Base-by-base conservation (phyloP, 2,113 vertebrate genomes). In the Meles meles region DNA sequence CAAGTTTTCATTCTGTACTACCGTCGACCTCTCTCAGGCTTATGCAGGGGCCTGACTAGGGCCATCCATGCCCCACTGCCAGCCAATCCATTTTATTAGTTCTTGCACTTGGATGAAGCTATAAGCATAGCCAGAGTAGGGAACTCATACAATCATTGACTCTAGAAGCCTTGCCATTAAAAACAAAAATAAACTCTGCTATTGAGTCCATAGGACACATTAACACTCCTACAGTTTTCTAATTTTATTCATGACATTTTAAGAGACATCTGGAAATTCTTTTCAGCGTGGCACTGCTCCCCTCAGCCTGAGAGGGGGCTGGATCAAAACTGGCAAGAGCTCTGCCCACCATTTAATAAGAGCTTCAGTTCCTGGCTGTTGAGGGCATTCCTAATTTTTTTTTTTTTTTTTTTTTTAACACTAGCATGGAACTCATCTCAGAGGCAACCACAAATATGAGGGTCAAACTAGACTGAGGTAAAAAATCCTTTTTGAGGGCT, bases 201-300 rank as follows among this genome's bases (percentile, higher is more conserved):
- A 69, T 82, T 6, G 88, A 98, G 98, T 98, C 98, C 98, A 98
- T 95, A 98, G 98, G 98, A 98, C 98, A 98, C 98, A 97, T 80
- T 94, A 94, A 96, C 57, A 96, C 83, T 96, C 98, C 96, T 92
- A 89, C 82, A 85, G 74, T 85, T 98, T 98, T 96, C 89, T 89
- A 82, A 27, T 97, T 98, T 97, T 82, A 93, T 95, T 97, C 72
- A 72, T 85, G 95, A 92, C 42, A 17, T 97, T 98, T 91, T 90
- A 84, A 97, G 95, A 96, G 85, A 92, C 13, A 6, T 27, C 94
- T 98, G 92, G 77, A 95, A 97, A 87, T 95, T 97, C 89, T 90
- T 89, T 95, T 81, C 72, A 29, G 55, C 74, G 94, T 82, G 91
- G 94, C 65, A 55, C 59, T 55, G 81, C 91, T 97, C 65, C 76